These are phyloP conservation scores for Mirounga angustirostris DNA, from an alignment of 2,113 vertebrate genomes.

Conservation along the genomic window DNA sequence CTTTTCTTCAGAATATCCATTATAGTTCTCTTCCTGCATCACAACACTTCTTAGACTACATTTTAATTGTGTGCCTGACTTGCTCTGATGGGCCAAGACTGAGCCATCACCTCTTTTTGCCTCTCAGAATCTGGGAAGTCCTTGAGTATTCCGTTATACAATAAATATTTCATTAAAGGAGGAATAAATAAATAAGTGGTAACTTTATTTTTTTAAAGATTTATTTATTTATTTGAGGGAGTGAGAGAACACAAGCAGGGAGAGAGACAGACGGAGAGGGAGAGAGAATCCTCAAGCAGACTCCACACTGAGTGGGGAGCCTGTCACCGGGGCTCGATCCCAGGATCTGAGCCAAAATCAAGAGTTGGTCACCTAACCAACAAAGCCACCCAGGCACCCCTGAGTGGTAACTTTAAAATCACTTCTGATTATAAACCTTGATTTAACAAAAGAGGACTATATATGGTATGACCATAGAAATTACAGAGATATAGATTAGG, in stretches of 20 bases:
- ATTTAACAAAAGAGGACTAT: neutral
- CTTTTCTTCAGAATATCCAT: neutral
- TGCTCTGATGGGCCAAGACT: neutral
- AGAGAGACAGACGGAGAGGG: neutral
- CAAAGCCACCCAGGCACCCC: neutral
- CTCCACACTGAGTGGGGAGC: neutral
- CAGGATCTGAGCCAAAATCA: neutral
- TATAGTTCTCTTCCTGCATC: neutral
- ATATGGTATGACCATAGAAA: neutral
- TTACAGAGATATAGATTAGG: neutral
- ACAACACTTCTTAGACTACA: neutral
- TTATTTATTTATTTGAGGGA: neutral
- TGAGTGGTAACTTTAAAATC: neutral
- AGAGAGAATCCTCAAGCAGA: neutral
- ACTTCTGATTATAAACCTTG: neutral
- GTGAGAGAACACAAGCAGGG: neutral
- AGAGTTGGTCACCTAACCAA: neutral
- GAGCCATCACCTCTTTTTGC: neutral
- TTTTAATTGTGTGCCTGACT: neutral
- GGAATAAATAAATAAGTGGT: neutral
- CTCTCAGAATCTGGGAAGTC: neutral
- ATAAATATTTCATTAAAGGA: constrained; percentile 6
- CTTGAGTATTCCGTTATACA: neutral
- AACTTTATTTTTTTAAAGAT: neutral
- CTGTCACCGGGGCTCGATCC: neutral